Evolutionary conservation across 2,113 vertebrate genomes (phyloP).

Genomic region (Capricornis sumatraensis): DNA sequence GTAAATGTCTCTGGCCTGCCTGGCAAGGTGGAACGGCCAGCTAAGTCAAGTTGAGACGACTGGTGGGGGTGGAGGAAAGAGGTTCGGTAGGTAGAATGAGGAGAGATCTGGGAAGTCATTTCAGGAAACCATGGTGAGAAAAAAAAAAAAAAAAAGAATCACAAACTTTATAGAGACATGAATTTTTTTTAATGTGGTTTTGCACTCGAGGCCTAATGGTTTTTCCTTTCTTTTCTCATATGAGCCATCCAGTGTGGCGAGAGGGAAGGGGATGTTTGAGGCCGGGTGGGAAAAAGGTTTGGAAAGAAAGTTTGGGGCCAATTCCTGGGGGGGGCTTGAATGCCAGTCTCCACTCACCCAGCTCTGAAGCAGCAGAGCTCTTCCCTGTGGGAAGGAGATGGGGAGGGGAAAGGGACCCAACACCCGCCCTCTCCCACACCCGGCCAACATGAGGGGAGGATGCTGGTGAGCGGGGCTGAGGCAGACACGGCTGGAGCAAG

Average conservation of each 20-base stretch:
- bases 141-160: slow-evolving; percentile 20
- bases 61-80: not conserved
- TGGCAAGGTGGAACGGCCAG: not conserved
- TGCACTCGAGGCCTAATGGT: slow-evolving; percentile 52
- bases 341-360: not conserved
- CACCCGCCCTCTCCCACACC: not conserved
- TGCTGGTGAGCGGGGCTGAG: not conserved
- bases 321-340: not conserved
- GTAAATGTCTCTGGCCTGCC: not conserved
- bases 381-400: accelerated
- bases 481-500: not conserved
- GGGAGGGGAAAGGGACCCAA: not conserved
- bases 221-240: slow-evolving; percentile 62
- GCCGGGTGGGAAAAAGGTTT: slow-evolving; percentile 31
- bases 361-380: not conserved
- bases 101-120: slow-evolving; percentile 33
- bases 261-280: not conserved
- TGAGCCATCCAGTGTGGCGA: slow-evolving; percentile 37
- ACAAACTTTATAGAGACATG: slow-evolving; percentile 39
- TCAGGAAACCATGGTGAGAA: slow-evolving; percentile 27
- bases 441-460: accelerated
- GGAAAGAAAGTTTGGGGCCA: slow-evolving; percentile 10
- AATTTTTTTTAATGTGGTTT: slow-evolving; percentile 56
- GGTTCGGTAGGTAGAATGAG: not conserved
- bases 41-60: not conserved